Percentiles rank a stretch among this genome's conserved stretches.
Conservation (phyloP, 2,797 vertebrate species). For the Sarcophilus harrisii region DNA sequence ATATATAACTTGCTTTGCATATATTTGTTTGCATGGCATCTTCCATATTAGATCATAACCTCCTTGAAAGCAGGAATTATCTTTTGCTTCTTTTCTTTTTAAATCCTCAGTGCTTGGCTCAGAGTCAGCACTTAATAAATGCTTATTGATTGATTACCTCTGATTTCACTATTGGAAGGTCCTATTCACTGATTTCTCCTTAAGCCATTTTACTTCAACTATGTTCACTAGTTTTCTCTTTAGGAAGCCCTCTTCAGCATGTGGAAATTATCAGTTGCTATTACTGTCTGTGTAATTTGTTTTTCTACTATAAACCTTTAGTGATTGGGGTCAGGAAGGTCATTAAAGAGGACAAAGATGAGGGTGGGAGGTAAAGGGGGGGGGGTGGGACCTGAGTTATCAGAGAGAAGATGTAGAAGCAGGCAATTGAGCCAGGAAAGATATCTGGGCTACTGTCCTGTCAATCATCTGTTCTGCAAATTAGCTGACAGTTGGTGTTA, state of each 20-base stretch:
- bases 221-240: not conserved
- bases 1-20: not conserved
- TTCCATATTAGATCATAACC: not conserved
- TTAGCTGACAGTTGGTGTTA: not conserved
- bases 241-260: not conserved
- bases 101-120: not conserved
- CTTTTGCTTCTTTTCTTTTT: not conserved
- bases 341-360: not conserved
- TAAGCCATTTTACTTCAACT: not conserved
- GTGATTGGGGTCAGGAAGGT: not conserved
- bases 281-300: not conserved
- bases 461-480: not conserved
- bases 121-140: not conserved
- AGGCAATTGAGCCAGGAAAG: not conserved
- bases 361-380: not conserved
- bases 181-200: not conserved
- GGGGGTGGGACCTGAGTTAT: not conserved
- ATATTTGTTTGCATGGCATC: not conserved
- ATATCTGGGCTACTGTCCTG: not conserved
- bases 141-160: not conserved
- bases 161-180: not conserved
- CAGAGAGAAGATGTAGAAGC: not conserved
- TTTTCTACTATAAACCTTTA: not conserved
- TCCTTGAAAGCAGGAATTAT: not conserved
- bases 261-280: not conserved